A percentile compares a stretch with the other conserved stretches of the same genome.
These are phyloP conservation scores for Pluvialis apricaria DNA, from an alignment of 2,113 vertebrate genomes.

Conservation along the genomic window DNA sequence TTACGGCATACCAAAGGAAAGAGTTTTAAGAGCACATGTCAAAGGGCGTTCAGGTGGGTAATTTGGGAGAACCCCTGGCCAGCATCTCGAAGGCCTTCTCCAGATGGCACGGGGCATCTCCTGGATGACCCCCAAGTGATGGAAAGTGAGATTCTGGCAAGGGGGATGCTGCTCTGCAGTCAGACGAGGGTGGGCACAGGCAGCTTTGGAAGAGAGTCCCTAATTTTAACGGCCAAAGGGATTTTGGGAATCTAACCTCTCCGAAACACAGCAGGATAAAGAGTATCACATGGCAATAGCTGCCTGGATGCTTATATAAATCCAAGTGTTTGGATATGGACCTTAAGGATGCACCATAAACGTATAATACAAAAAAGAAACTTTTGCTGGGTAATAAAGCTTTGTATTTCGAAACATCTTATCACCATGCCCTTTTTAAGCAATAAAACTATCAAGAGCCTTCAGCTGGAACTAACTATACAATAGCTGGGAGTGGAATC, in stretches of 20 bases:
- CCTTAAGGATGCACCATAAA: background rate
- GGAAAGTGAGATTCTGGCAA: background rate
- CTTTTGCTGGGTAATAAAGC: background rate
- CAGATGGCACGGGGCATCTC: background rate
- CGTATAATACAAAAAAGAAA: background rate
- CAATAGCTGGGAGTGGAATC: background rate
- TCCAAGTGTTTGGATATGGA: background rate
- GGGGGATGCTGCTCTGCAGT: background rate
- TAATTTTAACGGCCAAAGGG: background rate
- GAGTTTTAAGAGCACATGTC: background rate
- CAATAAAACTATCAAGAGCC: background rate
- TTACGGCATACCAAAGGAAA: background rate
- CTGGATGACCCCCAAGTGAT: accelerated
- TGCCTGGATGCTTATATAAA: background rate
- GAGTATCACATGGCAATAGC: background rate
- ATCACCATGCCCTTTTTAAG: background rate
- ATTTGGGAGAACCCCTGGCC: accelerated
- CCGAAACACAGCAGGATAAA: background rate
- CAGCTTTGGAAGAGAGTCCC: background rate
- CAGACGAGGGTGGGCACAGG: background rate
- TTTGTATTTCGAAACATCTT: background rate
- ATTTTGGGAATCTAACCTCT: background rate
- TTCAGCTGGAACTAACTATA: conserved; percentile 13
- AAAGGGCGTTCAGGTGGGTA: background rate
- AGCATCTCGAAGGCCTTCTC: background rate